Percentiles rank a stretch among this genome's conserved stretches.
Conservation (phyloP, 2,888 invertebrate genomes). For the Eupeodes latifasciatus region DNA sequence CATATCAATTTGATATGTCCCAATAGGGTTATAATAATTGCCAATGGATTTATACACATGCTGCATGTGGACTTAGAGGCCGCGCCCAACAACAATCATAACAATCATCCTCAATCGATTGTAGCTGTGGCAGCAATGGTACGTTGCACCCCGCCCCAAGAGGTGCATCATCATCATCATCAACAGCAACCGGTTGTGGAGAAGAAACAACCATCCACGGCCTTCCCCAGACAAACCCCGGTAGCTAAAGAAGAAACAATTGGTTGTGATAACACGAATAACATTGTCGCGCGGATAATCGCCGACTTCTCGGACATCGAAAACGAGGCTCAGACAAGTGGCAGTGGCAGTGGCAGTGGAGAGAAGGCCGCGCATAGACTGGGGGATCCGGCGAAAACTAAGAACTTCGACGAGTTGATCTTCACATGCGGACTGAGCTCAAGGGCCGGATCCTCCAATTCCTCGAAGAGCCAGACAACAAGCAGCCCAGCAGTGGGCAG, state of each 20-base stretch:
- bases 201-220: constrained; percentile 39
- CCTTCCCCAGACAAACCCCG: constrained; percentile 66
- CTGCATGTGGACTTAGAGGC: constrained; percentile 87
- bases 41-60: constrained; percentile 93
- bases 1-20: constrained; percentile 89
- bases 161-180: constrained; percentile 14
- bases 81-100: constrained; percentile 77
- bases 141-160: constrained; percentile 79
- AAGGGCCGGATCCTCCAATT: constrained; percentile 65
- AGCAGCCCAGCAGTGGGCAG: constrained; percentile 38
- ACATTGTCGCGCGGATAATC: constrained; percentile 87
- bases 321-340: constrained; percentile 84
- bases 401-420: constrained; percentile 84
- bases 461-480: constrained; percentile 50
- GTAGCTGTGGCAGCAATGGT: constrained; percentile 63
- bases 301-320: constrained; percentile 88
- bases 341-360: constrained; percentile 80
- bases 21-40: constrained; percentile 92
- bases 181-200: constrained; percentile 21
- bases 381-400: constrained; percentile 80
- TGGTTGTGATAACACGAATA: constrained; percentile 85
- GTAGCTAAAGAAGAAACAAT: constrained; percentile 77
- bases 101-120: constrained; percentile 64
- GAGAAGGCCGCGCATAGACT: constrained; percentile 45
- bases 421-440: constrained; percentile 84